phyloP scores from a whole-genome alignment of 64 coral and sea anemone genomes.

The Dendronephthya gigantea region DNA sequence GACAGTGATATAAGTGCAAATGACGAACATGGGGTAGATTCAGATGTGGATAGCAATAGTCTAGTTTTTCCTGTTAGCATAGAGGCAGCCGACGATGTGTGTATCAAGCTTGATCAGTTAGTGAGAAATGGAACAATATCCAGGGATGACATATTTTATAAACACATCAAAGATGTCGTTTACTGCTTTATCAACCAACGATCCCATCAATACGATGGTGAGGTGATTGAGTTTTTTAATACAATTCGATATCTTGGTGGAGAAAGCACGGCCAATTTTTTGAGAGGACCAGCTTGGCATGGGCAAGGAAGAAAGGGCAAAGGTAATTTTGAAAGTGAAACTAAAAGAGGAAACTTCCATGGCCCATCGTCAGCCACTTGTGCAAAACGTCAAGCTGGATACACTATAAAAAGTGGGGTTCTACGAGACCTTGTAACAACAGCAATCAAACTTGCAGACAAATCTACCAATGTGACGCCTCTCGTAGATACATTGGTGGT shows the following conservation, averaged over 20 bases:
- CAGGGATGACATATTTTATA: slow-evolving; percentile 53
- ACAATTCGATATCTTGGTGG: slow-evolving; percentile 55
- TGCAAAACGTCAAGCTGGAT: slow-evolving; percentile 39
- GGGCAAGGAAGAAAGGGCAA: slow-evolving; percentile 39
- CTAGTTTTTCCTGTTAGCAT: slow-evolving; percentile 46
- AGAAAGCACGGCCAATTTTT: slow-evolving; percentile 50
- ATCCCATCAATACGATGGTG: slow-evolving; percentile 43
- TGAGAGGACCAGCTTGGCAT: slow-evolving; percentile 49
- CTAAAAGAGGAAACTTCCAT: slow-evolving; percentile 55
- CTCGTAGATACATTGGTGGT: slow-evolving; percentile 28
- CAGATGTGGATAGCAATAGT: slow-evolving; percentile 43
- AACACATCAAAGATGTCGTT: slow-evolving; percentile 47
- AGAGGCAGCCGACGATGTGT: slow-evolving; percentile 49
- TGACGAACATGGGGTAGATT: slow-evolving; percentile 36
- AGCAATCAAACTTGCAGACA: slow-evolving; percentile 51
- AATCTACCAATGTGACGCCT: slow-evolving; percentile 39
- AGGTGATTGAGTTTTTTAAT: slow-evolving; percentile 52
- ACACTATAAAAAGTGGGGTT: slow-evolving; percentile 50
- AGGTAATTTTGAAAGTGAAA: slow-evolving; percentile 29
- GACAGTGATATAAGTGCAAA: slow-evolving; percentile 33
- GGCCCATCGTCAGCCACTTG: slow-evolving; percentile 48
- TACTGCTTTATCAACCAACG: slow-evolving; percentile 3
- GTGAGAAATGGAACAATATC: slow-evolving; percentile 39
- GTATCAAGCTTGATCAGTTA: slow-evolving; percentile 42
- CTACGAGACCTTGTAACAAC: slow-evolving; percentile 52